Evolutionary conservation across 2,797 vertebrate species (phyloP).

Genomic region (Poeciliopsis turneri): DNA sequence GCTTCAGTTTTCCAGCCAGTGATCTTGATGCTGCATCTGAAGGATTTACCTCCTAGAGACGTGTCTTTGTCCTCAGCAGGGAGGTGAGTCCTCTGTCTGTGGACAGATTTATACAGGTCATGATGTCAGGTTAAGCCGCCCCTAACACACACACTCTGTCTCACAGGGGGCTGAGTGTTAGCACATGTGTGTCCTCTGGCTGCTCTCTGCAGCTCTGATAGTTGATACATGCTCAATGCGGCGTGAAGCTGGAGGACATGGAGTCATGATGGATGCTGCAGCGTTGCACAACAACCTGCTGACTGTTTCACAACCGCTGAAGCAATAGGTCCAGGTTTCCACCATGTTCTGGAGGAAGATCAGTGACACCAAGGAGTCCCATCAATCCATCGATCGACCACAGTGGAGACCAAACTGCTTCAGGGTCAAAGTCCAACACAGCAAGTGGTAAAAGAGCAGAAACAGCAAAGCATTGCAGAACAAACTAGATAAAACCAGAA

Average conservation of each 20-base stretch:
- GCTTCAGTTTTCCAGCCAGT: not conserved
- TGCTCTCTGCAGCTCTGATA: slow-evolving; percentile 13
- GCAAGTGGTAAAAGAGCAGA: too few species aligned
- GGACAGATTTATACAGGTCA: slow-evolving; percentile 3
- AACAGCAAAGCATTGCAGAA: too few species aligned
- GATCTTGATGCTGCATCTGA: not conserved
- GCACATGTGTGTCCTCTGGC: slow-evolving; percentile 49
- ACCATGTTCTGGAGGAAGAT: not conserved
- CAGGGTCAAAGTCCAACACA: too few species aligned
- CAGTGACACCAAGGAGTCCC: not conserved
- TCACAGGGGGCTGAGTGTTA: slow-evolving; percentile 21
- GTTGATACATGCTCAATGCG: slow-evolving; percentile 6
- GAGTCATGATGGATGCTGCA: not conserved
- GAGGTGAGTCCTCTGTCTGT: not conserved
- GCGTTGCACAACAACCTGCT: not conserved
- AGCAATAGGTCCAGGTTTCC: slow-evolving; percentile 4
- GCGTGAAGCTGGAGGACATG: slow-evolving; percentile 10
- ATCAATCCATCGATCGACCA: too few species aligned
- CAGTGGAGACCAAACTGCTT: too few species aligned
- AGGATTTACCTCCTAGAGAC: not conserved
- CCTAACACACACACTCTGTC: not conserved
- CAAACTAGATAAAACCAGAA: too few species aligned
- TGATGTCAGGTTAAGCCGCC: not conserved
- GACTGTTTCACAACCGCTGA: slow-evolving; percentile 16
- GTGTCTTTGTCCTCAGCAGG: not conserved